A percentile compares a stretch with the other conserved stretches of the same genome.
Conservation (phyloP, 2,888 invertebrate genomes). For the Lasioglossum morio region DNA sequence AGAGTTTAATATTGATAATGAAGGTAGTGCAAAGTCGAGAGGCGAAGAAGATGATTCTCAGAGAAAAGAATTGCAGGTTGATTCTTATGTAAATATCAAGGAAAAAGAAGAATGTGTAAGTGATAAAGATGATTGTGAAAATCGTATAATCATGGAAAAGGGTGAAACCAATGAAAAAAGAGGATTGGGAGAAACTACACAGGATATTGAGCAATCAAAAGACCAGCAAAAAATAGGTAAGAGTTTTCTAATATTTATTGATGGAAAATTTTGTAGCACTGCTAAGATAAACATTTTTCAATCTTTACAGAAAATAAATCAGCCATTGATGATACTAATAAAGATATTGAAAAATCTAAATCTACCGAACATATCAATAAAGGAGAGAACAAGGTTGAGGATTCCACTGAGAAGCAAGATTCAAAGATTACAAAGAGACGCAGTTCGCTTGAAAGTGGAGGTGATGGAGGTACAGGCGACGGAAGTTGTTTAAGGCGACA, state of each 20-base stretch:
- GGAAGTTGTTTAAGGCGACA: conserved; percentile 85
- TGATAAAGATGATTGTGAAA: conserved; percentile 41
- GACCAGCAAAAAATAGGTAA: conserved; percentile 50
- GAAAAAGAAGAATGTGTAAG: conserved; percentile 43
- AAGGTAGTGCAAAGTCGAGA: conserved; percentile 69
- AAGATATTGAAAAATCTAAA: conserved; percentile 65
- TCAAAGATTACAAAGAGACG: conserved; percentile 78
- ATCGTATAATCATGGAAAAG: conserved; percentile 43
- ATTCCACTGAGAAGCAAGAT: conserved; percentile 71
- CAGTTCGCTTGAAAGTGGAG: conserved; percentile 82
- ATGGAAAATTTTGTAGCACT: neutral
- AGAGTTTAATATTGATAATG: conserved; percentile 65
- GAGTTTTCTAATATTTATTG: neutral
- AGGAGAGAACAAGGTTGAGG: conserved; percentile 62
- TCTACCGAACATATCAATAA: conserved; percentile 71
- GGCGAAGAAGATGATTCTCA: conserved; percentile 60
- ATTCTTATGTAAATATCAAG: conserved; percentile 37
- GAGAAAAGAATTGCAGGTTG: conserved; percentile 38
- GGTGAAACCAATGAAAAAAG: conserved; percentile 38
- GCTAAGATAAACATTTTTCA: conserved; percentile 11
- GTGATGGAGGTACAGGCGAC: conserved; percentile 80
- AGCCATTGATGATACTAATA: conserved; percentile 14
- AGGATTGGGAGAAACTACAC: conserved; percentile 17
- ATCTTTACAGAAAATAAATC: conserved; percentile 38
- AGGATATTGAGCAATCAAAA: conserved; percentile 7